These are phyloP conservation scores for Syngnathus typhle DNA, from an alignment of 2,113 vertebrate species.

Conservation along the genomic window DNA sequence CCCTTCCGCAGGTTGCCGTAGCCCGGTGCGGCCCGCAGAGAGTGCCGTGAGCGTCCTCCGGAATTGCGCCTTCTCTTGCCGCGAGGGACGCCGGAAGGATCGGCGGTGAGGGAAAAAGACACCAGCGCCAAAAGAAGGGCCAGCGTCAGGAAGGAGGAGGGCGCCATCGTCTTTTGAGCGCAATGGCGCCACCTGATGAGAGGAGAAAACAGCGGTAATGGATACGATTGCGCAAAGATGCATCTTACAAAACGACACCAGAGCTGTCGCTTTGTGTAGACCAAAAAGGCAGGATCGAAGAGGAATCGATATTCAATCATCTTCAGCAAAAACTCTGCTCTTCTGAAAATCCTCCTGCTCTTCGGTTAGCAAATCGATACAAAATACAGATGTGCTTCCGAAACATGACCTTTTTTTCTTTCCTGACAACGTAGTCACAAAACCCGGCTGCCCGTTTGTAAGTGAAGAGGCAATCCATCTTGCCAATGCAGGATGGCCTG, in stretches of 20 bases:
- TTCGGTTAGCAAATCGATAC: too few relatives aligned
- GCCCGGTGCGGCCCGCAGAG: slow-evolving; percentile 49
- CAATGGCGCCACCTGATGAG: slow-evolving; percentile 56
- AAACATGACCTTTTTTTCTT: not conserved
- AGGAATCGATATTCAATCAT: too few relatives aligned
- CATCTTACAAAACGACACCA: too few relatives aligned
- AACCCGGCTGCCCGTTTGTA: not conserved
- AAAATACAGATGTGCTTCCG: not conserved
- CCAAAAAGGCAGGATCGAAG: too few relatives aligned
- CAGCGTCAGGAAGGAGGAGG: slow-evolving; percentile 48
- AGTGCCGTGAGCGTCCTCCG: slow-evolving; percentile 65
- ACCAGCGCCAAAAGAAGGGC: slow-evolving; percentile 44
- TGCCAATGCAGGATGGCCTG: not conserved
- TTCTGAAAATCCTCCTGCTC: too few relatives aligned
- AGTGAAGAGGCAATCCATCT: not conserved
- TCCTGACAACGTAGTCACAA: not conserved
- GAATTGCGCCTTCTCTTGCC: slow-evolving; percentile 50
- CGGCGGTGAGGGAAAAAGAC: slow-evolving; percentile 38
- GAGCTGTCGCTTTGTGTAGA: too few relatives aligned
- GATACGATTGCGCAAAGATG: too few relatives aligned
- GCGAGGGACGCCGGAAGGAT: slow-evolving; percentile 40
- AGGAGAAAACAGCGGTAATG: slow-evolving; percentile 4
- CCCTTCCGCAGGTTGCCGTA: slow-evolving; percentile 45
- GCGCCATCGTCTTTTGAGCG: slow-evolving; percentile 48
- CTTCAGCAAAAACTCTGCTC: too few relatives aligned